Conservation (phyloP, 2,113 vertebrate genomes). For the Aptenodytes patagonicus region DNA sequence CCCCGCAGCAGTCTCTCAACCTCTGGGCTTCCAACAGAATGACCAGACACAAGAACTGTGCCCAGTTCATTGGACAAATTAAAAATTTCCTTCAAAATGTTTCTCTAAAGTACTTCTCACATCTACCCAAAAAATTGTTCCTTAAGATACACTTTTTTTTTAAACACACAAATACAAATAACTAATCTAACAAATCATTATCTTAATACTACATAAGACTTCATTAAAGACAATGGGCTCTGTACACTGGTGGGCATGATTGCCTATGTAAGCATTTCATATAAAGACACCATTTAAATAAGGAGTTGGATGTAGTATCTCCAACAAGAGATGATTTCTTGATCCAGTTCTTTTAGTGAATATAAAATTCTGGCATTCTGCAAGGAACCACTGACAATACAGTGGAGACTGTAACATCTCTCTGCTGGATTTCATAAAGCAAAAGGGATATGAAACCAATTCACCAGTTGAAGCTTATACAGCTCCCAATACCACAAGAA, state of each 20-base stretch:
- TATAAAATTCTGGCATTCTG: background rate
- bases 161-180: background rate
- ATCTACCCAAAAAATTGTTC: background rate
- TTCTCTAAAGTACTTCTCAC: background rate
- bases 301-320: background rate
- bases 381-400: background rate
- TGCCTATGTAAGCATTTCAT: background rate
- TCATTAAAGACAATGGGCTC: background rate
- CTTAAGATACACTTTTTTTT: background rate
- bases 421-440: background rate
- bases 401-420: background rate
- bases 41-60: background rate
- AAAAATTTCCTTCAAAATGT: background rate
- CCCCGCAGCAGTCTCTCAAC: background rate
- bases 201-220: background rate
- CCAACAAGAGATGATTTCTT: background rate
- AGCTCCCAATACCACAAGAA: background rate
- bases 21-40: background rate
- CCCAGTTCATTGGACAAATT: background rate
- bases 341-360: background rate
- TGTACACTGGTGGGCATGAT: too few species aligned
- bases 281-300: background rate
- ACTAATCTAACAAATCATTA: background rate
- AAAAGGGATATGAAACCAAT: background rate
- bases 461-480: background rate